These are phyloP conservation scores for Scytalopus superciliaris DNA, from an alignment of 2,113 vertebrate species.

Conservation along the genomic window DNA sequence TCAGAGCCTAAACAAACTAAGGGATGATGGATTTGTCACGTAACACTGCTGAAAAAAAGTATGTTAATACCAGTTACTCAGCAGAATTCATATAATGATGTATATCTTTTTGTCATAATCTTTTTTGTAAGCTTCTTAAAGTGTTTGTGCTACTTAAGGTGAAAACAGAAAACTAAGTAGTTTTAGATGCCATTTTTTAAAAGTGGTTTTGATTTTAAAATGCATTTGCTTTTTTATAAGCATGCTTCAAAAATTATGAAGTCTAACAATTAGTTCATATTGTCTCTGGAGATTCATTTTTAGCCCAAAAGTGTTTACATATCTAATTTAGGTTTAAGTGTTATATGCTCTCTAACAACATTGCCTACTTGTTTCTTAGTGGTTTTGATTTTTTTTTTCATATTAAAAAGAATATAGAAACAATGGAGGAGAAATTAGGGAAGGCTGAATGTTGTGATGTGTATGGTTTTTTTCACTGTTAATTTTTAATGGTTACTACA, in stretches of 20 bases:
- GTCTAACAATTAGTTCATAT: not conserved
- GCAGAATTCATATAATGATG: not conserved
- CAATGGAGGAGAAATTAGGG: not conserved
- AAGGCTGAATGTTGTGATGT: rapidly evolving
- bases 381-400: not conserved
- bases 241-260: not conserved
- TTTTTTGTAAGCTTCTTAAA: not conserved
- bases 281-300: not conserved
- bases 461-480: not conserved
- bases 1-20: not conserved
- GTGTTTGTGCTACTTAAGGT: not conserved
- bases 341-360: not conserved
- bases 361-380: not conserved
- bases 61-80: not conserved
- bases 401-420: not conserved
- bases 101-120: not conserved
- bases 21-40: not conserved
- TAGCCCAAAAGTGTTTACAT: not conserved
- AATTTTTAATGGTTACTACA: not conserved
- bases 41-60: not conserved
- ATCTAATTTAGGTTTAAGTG: not conserved
- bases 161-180: not conserved
- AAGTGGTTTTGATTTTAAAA: not conserved
- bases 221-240: not conserved
- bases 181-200: not conserved